Evolutionary conservation across 2,113 vertebrate genomes (phyloP), one percentile per base, ranked within the genome.

Genomic region (Limnothrissa miodon): DNA sequence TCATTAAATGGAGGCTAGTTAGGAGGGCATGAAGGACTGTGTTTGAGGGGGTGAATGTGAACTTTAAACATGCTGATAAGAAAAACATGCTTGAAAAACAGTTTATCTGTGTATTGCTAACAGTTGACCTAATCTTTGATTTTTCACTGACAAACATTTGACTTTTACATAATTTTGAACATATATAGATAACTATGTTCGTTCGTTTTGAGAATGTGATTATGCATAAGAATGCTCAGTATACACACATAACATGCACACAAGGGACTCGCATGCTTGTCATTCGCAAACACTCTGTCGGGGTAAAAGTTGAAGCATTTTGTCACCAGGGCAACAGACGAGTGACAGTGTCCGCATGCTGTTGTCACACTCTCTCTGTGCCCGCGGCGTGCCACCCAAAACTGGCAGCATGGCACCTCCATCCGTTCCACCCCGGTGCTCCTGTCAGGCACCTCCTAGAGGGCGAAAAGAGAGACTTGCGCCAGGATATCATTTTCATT

Each of bases 291-390:
- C 19, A 1, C n/a, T 29, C 59, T 11, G n/a, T 29, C 59, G 29
- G 59, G 59, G 25, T n/a, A 62, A 13, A 62, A n/a, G 59, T 62
- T 29, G 25, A n/a, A n/a, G 59, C 59, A 1, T 62, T n/a, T 29
- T 8, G 59, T 62, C 25, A 2, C 59, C n/a, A 10, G 33, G 23
- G 25, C 23, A 48, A 62, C 15, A n/a, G n/a, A 74, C 15, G 74
- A 83, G 59, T 6, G 90, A 92, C 83, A 89, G 85, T 78, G 83
- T 83, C 79, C 78, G 88, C 84, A 91, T 86, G 88, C 87, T 86
- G 79, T 87, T 93, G 90, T 91, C 91, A 91, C 45, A 84, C 87
- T 84, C 84, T 83, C 79, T 90, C 86, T 85, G 45, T 79, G 29
- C 81, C 80, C 74, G 1, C 33, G 5, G 51, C 19, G 19, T 19